Percentiles rank a stretch among this genome's conserved stretches.
Evolutionary conservation across 2,888 invertebrate genomes (phyloP).

Genomic region (Heterodera filipjevi): DNA sequence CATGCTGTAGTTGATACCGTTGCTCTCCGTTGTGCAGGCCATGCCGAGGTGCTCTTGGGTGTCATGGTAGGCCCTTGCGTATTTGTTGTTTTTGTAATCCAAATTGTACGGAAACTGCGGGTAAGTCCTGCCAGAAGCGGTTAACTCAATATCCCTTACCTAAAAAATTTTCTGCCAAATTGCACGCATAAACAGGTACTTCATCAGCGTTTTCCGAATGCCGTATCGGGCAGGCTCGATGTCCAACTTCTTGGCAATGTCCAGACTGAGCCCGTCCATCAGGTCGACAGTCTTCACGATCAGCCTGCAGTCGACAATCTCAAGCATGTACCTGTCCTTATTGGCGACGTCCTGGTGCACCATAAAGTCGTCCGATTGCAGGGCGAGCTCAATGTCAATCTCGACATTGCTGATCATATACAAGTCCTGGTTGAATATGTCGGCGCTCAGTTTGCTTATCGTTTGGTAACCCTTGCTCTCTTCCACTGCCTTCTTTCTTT

Average conservation of each 20-base stretch:
- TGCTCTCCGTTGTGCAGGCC: background rate
- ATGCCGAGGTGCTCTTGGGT: background rate
- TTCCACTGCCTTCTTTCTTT: background rate
- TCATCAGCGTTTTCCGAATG: constrained; percentile 1
- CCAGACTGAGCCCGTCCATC: constrained; percentile 10
- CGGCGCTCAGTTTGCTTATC: constrained; percentile 3
- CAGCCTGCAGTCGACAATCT: constrained; percentile 1
- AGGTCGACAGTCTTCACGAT: constrained; percentile 9
- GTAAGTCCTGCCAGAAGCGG: background rate
- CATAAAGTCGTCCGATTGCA: constrained; percentile 12
- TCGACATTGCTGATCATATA: constrained; percentile 8
- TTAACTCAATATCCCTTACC: constrained; percentile 10
- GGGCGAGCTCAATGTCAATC: background rate
- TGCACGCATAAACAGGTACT: background rate
- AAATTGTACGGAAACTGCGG: constrained; percentile 1
- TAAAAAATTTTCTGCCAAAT: background rate
- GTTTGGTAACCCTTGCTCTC: background rate
- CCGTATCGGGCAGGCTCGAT: background rate
- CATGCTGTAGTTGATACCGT: background rate
- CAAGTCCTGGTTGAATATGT: constrained; percentile 14
- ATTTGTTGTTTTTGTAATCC: background rate
- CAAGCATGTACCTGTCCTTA: background rate
- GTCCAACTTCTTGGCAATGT: constrained; percentile 6
- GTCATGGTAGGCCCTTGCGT: constrained; percentile 1
- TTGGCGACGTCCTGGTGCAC: background rate